Evolutionary conservation across 1,140 invertebrate genomes (phyloP), one percentile per base, ranked within the genome.

Genomic region (Nasonia giraulti): DNA sequence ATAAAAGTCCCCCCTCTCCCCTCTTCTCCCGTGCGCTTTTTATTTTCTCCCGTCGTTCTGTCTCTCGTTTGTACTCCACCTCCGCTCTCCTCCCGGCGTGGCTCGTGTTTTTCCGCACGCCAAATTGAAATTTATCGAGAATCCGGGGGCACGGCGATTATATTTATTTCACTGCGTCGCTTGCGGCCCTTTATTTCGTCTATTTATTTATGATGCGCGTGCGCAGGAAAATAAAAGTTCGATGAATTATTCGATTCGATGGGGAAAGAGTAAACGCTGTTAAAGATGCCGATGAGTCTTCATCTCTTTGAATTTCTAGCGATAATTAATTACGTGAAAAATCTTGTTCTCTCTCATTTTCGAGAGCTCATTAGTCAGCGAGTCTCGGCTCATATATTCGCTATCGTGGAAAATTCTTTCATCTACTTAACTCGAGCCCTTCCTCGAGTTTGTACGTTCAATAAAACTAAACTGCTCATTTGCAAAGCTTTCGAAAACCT

Each of bases 111-210:
- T 66, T 62, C 14, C n/a, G 14, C 17, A 10, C 50, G 23, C 2
- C 27, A 5, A 66, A 80, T 80, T 68, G 77, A 80, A 80, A 80
- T 80, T 80, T 80, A 80, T 80, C 77, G 77, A 68, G 27, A 37
- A 31, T 37, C 55, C 17, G 4, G 20, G 17, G 55, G 6, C 20
- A 20, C 17, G 1, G 55, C 55, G 55, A 62, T 62, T 62, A 62
- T 69, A 69, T 71, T 71, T 33, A 71, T 71, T 14, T 71, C 27
- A 27, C 10, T 33, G 69, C 69, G 3, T 31, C 66, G 20, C 17
- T 33, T 4, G 31, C 1, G 23, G 14, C 27, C 31, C 69, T 71
- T 71, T 71, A 71, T 71, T 71, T 71, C 11, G 27, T 71, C 23
- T 31, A 71, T 71, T 31, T 31, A 27, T 33, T 71, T 71, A 7